Base-by-base conservation (phyloP, 2,888 invertebrate species). In the Phaonia tiefii region DNA sequence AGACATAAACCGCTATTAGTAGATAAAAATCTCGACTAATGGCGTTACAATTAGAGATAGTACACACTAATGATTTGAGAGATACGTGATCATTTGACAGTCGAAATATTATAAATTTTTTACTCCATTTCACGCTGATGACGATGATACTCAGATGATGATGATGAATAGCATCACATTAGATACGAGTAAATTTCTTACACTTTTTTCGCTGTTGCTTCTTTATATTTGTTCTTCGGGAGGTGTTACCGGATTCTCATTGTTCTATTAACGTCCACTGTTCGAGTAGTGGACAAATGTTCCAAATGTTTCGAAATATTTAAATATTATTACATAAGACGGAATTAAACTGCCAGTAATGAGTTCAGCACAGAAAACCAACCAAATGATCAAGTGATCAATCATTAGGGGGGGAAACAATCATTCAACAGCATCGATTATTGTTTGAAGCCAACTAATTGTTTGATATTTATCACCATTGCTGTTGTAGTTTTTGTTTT, bases 301-400 rank as follows among this genome's bases (percentile, higher is more conserved):
- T 54, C 20, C 46, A 46, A 42, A 65, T 65, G 69, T 73, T 7
- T 69, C 20, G 77, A 70, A 80, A 80, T 80, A 66, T 74, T 74
- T 11, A 13, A 31, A 56, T 39, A 66, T 49, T 76, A 76, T 77
- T 80, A 77, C 80, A 80, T 80, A 77, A 80, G 76, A 70, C 80
- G 74, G 74, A 80, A 80, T 70, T 77, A 44, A 60, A 63, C 56
- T 22, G 37, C n/a, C n/a, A 44, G 44, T 37, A 42, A 49, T 46
- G 15, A n/a, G 46, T 8, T 5, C 37, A 31, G 20, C 13, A 44
- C 10, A 60, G 17, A 60, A 31, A 42, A 42, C 8, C n/a, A 44
- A 39, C 15, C 39, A 26, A 31, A 56, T 25, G 26, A 63, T 42
- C 20, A 20, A 44, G n/a, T 26, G 46, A 65, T 65, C 65, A 65